A percentile compares a stretch with the other conserved stretches of the same genome.
These are phyloP conservation scores for Phyllotreta cruciferae DNA, from an alignment of 2,888 invertebrate species.

Conservation along the genomic window DNA sequence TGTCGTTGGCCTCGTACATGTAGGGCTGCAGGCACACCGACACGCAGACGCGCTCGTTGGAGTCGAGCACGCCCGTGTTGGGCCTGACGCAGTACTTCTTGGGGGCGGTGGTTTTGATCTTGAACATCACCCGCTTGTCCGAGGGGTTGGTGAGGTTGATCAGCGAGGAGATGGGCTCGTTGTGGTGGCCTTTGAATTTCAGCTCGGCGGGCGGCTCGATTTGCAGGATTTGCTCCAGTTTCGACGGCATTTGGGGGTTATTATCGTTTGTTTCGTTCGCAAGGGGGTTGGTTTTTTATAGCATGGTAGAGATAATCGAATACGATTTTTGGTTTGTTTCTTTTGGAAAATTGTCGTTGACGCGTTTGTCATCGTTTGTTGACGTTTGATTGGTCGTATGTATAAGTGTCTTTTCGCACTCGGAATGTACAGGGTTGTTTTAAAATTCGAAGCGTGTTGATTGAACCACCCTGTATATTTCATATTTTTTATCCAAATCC, in stretches of 20 bases:
- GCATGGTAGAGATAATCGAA: too few relatives aligned
- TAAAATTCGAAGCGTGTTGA: too few relatives aligned
- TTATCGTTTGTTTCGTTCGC: too few relatives aligned
- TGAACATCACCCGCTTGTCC: constrained; percentile 87
- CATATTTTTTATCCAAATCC: too few relatives aligned
- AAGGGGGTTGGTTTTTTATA: too few relatives aligned
- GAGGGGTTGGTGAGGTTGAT: constrained; percentile 91
- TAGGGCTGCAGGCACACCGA: constrained; percentile 96
- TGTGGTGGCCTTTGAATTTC: constrained; percentile 89
- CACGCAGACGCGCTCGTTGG: constrained; percentile 79
- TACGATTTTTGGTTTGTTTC: too few relatives aligned
- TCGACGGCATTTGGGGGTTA: constrained; percentile 64
- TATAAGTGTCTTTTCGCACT: too few relatives aligned
- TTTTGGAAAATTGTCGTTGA: too few relatives aligned
- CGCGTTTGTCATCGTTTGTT: too few relatives aligned
- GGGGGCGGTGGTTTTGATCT: constrained; percentile 63
- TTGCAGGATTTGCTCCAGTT: constrained; percentile 79
- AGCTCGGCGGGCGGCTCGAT: constrained; percentile 89
- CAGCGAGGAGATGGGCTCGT: constrained; percentile 82
- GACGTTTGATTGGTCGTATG: too few relatives aligned
- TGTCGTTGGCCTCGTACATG: constrained; percentile 90
- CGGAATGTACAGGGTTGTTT: too few relatives aligned
- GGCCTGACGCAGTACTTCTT: constrained; percentile 44
- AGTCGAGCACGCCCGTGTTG: constrained; percentile 66
- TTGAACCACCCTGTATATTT: too few relatives aligned